phyloP scores from a whole-genome alignment of 37 sponge, comb jelly and placozoan genomes.

The Amphimedon queenslandica region DNA sequence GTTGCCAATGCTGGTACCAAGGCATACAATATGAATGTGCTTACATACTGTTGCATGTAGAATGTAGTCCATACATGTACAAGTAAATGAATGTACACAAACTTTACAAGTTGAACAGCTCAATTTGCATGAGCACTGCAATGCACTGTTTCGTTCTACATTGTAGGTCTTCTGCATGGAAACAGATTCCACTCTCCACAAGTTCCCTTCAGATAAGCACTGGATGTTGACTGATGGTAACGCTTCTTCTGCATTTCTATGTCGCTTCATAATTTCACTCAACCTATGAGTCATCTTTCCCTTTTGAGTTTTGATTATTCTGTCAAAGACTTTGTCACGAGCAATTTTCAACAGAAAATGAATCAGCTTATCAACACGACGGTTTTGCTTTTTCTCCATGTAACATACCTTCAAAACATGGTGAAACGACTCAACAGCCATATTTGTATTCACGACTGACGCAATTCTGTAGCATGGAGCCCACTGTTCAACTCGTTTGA shows the following conservation, averaged over 20 bases:
- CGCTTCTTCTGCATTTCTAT: background rate
- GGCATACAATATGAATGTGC: slow-evolving; percentile 36
- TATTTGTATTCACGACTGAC: slow-evolving; percentile 44
- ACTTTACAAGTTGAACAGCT: slow-evolving; percentile 19
- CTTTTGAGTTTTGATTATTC: slow-evolving; percentile 35
- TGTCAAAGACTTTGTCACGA: slow-evolving; percentile 59
- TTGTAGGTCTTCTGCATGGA: too few species aligned
- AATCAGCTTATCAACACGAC: slow-evolving; percentile 30
- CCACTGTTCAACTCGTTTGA: slow-evolving; percentile 31
- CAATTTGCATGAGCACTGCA: too few species aligned
- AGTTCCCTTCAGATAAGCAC: background rate
- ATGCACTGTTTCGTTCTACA: too few species aligned
- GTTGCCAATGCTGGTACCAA: too few species aligned
- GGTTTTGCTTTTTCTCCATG: slow-evolving; percentile 23
- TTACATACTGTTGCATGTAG: slow-evolving; percentile 29
- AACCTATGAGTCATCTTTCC: slow-evolving; percentile 28
- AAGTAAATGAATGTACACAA: too few species aligned
- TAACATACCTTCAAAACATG: slow-evolving; percentile 39
- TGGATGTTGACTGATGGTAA: too few species aligned
- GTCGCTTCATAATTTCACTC: slow-evolving; percentile 9
- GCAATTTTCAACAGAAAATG: slow-evolving; percentile 34
- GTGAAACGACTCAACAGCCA: slow-evolving; percentile 58
- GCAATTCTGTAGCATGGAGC: slow-evolving; percentile 40
- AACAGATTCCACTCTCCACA: too few species aligned
- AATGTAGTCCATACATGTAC: too few species aligned